phyloP scores from a whole-genome alignment of 2,888 invertebrate genomes.

The Melanargia galathea region DNA sequence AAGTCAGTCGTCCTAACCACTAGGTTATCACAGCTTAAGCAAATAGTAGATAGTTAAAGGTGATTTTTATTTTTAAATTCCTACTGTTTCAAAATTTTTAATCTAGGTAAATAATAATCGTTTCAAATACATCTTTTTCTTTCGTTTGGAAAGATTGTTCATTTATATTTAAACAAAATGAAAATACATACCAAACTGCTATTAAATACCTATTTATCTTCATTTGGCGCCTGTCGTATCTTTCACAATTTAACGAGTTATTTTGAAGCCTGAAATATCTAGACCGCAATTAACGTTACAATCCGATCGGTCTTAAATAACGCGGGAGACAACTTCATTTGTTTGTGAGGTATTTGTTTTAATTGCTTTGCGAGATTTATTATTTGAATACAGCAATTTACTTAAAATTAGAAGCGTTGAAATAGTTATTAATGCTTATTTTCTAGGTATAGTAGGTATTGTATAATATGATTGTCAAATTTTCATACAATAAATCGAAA shows the following conservation, averaged over 20 bases:
- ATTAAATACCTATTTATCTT: constrained; percentile 15
- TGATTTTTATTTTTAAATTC: too few relatives aligned
- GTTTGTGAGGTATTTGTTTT: constrained; percentile 28
- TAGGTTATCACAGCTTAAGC: too few relatives aligned
- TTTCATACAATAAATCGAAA: too few relatives aligned
- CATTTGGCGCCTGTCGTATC: constrained; percentile 4
- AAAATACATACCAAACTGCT: neutral
- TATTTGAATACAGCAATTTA: constrained; percentile 14
- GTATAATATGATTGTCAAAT: too few relatives aligned
- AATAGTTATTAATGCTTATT: neutral
- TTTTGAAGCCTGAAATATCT: constrained; percentile 25
- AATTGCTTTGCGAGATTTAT: constrained; percentile 24
- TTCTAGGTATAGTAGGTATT: too few relatives aligned
- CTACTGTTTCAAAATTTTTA: too few relatives aligned
- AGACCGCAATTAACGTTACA: constrained; percentile 26
- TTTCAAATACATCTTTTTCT: too few relatives aligned
- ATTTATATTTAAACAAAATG: too few relatives aligned
- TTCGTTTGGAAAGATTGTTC: too few relatives aligned
- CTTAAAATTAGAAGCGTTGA: constrained; percentile 6
- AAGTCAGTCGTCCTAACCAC: too few relatives aligned
- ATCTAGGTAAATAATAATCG: too few relatives aligned
- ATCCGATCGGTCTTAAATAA: constrained; percentile 27
- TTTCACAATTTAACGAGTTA: constrained; percentile 12
- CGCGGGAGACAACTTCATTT: constrained; percentile 29
- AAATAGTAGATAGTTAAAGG: too few relatives aligned